Evolutionary conservation across 1,140 invertebrate species (phyloP).

Genomic region (Mesaphorura yosii): DNA sequence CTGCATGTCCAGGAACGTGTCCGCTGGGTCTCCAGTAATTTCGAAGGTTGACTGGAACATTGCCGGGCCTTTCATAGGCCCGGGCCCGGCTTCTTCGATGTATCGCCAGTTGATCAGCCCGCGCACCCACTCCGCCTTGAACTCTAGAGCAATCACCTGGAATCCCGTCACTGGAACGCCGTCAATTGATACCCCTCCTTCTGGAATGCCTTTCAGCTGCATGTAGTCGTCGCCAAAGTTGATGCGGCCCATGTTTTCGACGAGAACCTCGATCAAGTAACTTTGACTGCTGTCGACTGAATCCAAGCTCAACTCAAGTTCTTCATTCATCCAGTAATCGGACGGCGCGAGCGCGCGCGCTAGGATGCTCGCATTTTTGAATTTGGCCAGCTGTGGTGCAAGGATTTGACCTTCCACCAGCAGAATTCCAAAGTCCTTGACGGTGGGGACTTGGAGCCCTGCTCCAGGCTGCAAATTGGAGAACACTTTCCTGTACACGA

Average conservation of each 20-base stretch:
- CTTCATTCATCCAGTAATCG: too few relatives aligned
- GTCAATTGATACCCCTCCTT: slow-evolving; percentile 36
- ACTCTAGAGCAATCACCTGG: slow-evolving; percentile 39
- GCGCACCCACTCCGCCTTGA: slow-evolving; percentile 36
- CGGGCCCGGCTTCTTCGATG: background rate
- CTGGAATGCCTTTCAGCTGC: slow-evolving; percentile 40
- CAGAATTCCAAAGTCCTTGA: slow-evolving; percentile 44
- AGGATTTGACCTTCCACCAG: slow-evolving; percentile 37
- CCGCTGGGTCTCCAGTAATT: slow-evolving; percentile 30
- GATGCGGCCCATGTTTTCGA: slow-evolving; percentile 43
- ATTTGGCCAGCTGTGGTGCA: too few relatives aligned
- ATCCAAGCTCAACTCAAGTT: too few relatives aligned
- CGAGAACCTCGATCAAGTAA: slow-evolving; percentile 37
- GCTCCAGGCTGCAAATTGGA: background rate
- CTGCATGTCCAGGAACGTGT: slow-evolving; percentile 38
- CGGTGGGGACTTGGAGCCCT: slow-evolving; percentile 33
- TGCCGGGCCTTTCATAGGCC: slow-evolving; percentile 28
- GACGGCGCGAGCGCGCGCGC: too few relatives aligned
- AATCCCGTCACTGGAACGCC: slow-evolving; percentile 34
- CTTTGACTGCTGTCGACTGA: too few relatives aligned
- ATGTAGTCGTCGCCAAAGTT: slow-evolving; percentile 41
- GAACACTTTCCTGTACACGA: slow-evolving; percentile 40
- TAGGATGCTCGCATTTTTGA: too few relatives aligned
- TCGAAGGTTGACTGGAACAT: slow-evolving; percentile 34
- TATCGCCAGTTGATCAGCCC: slow-evolving; percentile 32